These are phyloP conservation scores for Burhinus bistriatus DNA, from an alignment of 2,113 vertebrate species.

Conservation along the genomic window DNA sequence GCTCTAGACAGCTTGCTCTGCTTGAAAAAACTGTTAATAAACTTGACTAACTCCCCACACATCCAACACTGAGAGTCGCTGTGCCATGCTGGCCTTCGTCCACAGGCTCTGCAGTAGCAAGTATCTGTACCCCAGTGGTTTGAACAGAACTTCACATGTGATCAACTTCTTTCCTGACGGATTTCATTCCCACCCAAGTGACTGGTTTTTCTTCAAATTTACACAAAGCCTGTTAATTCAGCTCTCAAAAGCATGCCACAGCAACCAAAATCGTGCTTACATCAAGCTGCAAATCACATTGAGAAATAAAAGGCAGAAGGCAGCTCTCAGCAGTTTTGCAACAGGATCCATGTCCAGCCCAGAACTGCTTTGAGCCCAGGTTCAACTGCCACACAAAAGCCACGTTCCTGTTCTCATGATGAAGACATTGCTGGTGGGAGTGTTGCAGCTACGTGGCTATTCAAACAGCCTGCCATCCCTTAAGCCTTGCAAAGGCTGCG, in stretches of 20 bases:
- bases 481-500: not conserved
- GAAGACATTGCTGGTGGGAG: not conserved
- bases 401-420: fast-evolving
- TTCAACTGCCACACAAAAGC: not conserved
- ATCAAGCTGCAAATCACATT: not conserved
- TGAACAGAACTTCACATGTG: not conserved
- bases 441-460: not conserved
- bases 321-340: not conserved
- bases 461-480: not conserved
- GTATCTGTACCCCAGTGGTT: not conserved
- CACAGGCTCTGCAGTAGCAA: not conserved
- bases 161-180: not conserved
- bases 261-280: not conserved
- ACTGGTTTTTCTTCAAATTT: not conserved
- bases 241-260: not conserved
- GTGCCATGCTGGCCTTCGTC: fast-evolving
- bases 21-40: not conserved
- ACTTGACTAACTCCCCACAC: not conserved
- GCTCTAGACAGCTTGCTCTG: not conserved
- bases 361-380: not conserved
- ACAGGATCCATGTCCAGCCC: not conserved
- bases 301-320: not conserved
- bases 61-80: not conserved
- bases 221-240: not conserved
- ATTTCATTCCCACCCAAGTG: not conserved